Base-by-base conservation (phyloP, 2,888 invertebrate species). In the Epirrita christyi region DNA sequence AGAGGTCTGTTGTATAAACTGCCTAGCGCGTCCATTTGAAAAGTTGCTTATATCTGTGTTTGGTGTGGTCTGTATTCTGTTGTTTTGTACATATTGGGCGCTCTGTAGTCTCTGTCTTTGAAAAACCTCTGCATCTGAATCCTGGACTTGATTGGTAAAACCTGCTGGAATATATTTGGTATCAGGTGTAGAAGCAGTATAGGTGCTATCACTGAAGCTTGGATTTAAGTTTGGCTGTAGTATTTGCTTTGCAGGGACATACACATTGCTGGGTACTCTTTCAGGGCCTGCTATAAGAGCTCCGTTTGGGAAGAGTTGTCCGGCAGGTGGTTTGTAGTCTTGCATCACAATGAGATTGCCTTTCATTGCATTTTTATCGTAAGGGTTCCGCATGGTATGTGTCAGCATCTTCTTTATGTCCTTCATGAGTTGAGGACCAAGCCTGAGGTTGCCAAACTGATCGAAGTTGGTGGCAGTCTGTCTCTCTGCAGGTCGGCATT, bases 381-480 rank as follows among this genome's bases (percentile, higher is more conserved):
- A 86, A 0, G 92, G 91, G 64, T 90, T 86, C 21, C 80, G 75
- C 77, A 93, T 87, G 0, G 92, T 90, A 55, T 93, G 85, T 10
- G 90, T 92, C 7, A 93, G 81, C 93, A 93, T 94, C 66, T 93
- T 92, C 66, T 93, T 93, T 1, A 93, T 86, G 54, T 93, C 93
- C 38, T 92, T 89, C 81, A 94, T 92, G 61, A 94, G 87, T 52
- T 93, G 92, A 28, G 93, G 90, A 10, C 93, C 93, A 45, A 93
- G 68, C 71, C 88, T 86, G 14, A 93, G 78, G 56, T 87, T 90
- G 51, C 78, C 90, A 27, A 89, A 88, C 61, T 89, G 88, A 38
- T 92, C 84, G 41, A 91, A 92, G 58, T 86, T 86, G 27, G 73
- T 78, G 59, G 84, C 89, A 61, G 88, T 86, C 5, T 79, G 68